Base-by-base conservation (phyloP, 2,113 vertebrate species). In the Ornithorhynchus anatinus region DNA sequence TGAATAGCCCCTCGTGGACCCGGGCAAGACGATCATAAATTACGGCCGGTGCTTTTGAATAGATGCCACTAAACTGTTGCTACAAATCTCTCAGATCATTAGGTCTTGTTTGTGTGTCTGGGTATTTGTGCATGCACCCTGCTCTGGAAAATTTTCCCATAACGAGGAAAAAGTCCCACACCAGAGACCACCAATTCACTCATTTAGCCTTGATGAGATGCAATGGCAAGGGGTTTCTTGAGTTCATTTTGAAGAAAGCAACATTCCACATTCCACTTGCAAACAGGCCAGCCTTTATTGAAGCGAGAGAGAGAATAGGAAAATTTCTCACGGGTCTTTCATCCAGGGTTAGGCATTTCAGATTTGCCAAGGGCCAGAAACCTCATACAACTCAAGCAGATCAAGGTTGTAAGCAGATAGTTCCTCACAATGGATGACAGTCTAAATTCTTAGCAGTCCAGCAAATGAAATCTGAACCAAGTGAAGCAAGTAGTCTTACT, bases 1-100 rank as follows among this genome's bases (percentile, higher is more conserved):
- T 72, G 69, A 86, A 39, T 63, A 2, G 10, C 12, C 13, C 61
- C 50, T 56, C 3, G 1, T 57, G 38, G 35, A 64, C 29, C 23
- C 33, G 65, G 50, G 78, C 40, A 80, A 61, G 17, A 33, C 45
- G 65, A n/a, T 62, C 31, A 2, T 56, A 37, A 81, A 37, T 81
- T 72, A 53, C 37, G 72, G 32, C 27, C 2, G 7, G 16, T 10
- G 48, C 39, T 31, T 10, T 57, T 69, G 37, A 47, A 52, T 33
- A 63, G 50, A 67, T 42, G 52, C 52, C 36, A n/a, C n/a, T n/a
- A n/a, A n/a, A n/a, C n/a, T n/a, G n/a, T n/a, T n/a, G n/a, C n/a
- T n/a, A n/a, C n/a, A 60, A 3, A 19, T 50, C 8, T 50, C 8
- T 19, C 47, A 19, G n/a, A n/a, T 29, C 47, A 29, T 27, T 45